Evolutionary conservation across 2,888 invertebrate species (phyloP).

Genomic region (Pollenia amentaria): DNA sequence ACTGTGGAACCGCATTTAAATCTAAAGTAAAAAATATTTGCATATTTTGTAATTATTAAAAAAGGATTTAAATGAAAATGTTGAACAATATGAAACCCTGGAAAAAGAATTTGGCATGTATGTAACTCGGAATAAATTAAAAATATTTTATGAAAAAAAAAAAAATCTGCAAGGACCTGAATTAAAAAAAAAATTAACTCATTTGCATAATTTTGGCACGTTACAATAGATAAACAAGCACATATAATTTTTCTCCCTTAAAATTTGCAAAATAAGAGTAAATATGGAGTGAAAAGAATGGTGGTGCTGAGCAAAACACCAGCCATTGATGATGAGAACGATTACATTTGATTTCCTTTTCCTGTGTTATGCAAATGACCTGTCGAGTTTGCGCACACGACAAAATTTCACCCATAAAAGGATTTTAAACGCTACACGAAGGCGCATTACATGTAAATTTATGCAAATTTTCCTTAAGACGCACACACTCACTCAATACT

Average conservation of each 20-base stretch:
- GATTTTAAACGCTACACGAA: conserved; percentile 44
- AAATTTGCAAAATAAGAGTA: conserved; percentile 11
- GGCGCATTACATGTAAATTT: conserved; percentile 64
- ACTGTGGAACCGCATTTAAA: conserved; percentile 74
- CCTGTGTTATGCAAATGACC: conserved; percentile 83
- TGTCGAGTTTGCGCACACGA: conserved; percentile 76
- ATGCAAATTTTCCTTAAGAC: conserved; percentile 60
- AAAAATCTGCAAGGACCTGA: conserved; percentile 54
- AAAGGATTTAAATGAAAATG: conserved; percentile 52
- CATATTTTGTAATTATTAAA: conserved; percentile 75
- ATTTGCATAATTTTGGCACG: conserved; percentile 82
- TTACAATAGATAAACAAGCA: conserved; percentile 43
- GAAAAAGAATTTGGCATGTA: conserved; percentile 58
- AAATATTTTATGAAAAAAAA: conserved; percentile 8
- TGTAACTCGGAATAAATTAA: conserved; percentile 56
- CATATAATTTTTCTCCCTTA: conserved; percentile 45
- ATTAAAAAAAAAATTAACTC: conserved; percentile 47
- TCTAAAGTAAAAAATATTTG: conserved; percentile 72
- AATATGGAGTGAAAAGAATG: conserved; percentile 27
- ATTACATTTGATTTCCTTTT: conserved; percentile 64
- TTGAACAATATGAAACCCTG: conserved; percentile 34
- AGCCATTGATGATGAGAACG: conserved; percentile 38
- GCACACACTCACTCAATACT: neutral
- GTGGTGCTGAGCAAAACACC: conserved; percentile 63
- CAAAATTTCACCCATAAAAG: conserved; percentile 55